A percentile compares a stretch with the other conserved stretches of the same genome.
Evolutionary conservation across 2,797 vertebrate genomes (phyloP).

Genomic region (Hydrocynus forskahlii): DNA sequence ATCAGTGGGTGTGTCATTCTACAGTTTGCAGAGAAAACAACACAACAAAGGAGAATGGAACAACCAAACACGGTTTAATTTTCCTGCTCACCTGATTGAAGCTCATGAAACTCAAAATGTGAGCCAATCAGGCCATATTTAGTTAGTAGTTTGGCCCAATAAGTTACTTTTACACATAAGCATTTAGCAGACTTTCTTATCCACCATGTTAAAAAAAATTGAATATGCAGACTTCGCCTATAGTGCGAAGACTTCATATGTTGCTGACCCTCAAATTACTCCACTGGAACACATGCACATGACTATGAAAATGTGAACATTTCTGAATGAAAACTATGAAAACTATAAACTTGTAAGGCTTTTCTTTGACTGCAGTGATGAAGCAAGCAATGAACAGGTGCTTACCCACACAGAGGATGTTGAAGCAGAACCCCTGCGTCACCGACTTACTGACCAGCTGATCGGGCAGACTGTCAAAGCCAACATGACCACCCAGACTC

Average conservation of each 20-base stretch:
- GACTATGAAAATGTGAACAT: not conserved
- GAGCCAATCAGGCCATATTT: not conserved
- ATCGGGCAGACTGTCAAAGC: conserved; percentile 95
- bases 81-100: not conserved
- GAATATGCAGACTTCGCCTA: not conserved
- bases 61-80: no score
- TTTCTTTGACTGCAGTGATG: not conserved
- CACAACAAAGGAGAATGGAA: no score
- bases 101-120: no score
- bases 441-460: conserved; percentile 97
- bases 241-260: not conserved
- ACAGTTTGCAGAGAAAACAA: no score
- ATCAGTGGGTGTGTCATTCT: no score
- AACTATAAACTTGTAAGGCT: not conserved
- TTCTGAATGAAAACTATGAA: not conserved
- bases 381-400: not conserved
- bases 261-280: not conserved
- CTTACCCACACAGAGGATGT: conserved; percentile 98
- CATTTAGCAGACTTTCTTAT: no score
- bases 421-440: conserved; percentile 94
- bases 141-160: not conserved
- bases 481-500: conserved; percentile 89
- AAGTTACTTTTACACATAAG: not conserved
- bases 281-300: not conserved
- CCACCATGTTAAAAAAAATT: no score